Evolutionary conservation across 2,797 vertebrate species (phyloP), one percentile per base, ranked within the genome.

Genomic region (Labeo calbasu): DNA sequence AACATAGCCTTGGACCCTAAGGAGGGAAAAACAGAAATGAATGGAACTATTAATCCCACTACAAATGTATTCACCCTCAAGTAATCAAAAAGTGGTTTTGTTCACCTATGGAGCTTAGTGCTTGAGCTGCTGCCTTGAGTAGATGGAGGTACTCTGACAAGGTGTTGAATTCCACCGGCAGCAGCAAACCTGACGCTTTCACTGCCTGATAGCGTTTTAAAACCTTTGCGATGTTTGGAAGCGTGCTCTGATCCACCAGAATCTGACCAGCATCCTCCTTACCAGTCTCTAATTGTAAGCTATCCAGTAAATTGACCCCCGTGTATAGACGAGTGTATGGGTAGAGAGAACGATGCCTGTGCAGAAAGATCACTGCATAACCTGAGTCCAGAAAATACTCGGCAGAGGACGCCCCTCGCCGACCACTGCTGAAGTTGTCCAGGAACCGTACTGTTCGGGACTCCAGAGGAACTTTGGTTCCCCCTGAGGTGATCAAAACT

Each of bases 351-450:
- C 96, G 97, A 77, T 98, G 95, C 40, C 98, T 95, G 94, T 98
- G 95, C 7, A 99, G 91, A 93, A 99, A 99, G 84, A 99, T 92
- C 50, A 99, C 97, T 0, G 94, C 96, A 65, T 99, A 99, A 2
- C 96, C 97, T 0, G 93, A 92, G 8, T 91, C 90, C 32, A 98
- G 92, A 83, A 99, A 97, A 59, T 95, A 95, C 90, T 99, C 97
- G 0, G 96, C 97, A 0, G 97, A 99, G 77, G 92, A 93, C 0
- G 98, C 96, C 1, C 98, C 98, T 79, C 97, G 95, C 59, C 96
- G 91, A 36, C 97, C 98, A 79, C 97, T 99, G 94, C 97, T 99
- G 95, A 99, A 99, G 91, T 99, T 99, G 87, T 99, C 97, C 5
- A 99, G 93, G 90, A 98, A 99, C 85, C 98, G 97, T n/a, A 99